phyloP scores from a whole-genome alignment of 2,113 vertebrate genomes.

The Myotis lucifugus region DNA sequence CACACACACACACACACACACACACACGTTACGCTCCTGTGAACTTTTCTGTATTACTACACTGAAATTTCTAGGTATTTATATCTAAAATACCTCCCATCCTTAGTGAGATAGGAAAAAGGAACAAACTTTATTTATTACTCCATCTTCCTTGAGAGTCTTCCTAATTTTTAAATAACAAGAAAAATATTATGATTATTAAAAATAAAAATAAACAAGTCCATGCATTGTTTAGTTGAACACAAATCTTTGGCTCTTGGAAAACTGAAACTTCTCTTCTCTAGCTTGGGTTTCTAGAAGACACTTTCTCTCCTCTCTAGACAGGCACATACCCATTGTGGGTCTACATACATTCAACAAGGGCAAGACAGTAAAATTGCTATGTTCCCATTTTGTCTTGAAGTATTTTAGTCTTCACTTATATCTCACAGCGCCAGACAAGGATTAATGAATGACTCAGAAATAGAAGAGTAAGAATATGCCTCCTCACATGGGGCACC shows the following conservation, averaged over 20 bases:
- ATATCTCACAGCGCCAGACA: neutral
- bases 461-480: neutral
- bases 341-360: neutral
- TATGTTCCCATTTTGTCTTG: slow-evolving; percentile 3
- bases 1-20: neutral
- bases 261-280: neutral
- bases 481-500: too few species aligned
- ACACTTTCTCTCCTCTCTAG: neutral
- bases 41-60: neutral
- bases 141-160: neutral
- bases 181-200: slow-evolving; percentile 2
- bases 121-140: neutral
- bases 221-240: neutral
- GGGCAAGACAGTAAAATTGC: neutral
- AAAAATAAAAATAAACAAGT: neutral
- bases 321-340: neutral
- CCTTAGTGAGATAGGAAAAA: neutral
- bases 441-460: neutral
- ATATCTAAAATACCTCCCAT: neutral
- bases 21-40: neutral
- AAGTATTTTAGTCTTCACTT: neutral
- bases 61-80: neutral
- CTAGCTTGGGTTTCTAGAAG: neutral
- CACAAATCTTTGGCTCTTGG: neutral
- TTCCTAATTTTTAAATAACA: slow-evolving; percentile 29